phyloP scores from a whole-genome alignment of 2,797 vertebrate genomes.

The Clarias platycephalus region DNA sequence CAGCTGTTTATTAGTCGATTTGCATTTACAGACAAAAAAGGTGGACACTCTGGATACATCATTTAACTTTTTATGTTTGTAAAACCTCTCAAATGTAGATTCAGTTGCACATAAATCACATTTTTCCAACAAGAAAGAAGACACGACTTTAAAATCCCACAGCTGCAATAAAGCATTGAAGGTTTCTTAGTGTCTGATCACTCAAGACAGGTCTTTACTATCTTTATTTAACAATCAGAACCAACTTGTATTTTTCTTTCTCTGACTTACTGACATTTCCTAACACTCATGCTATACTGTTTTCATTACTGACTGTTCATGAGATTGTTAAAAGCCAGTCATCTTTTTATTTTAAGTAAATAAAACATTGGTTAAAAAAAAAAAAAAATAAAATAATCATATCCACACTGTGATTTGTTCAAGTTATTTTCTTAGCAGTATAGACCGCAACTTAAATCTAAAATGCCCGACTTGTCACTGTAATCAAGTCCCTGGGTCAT shows the following conservation, averaged over 20 bases:
- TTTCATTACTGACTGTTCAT: background rate
- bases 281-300: slow-evolving; percentile 4
- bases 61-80: background rate
- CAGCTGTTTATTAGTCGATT: background rate
- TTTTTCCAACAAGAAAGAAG: background rate
- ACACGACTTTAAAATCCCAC: background rate
- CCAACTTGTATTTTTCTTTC: background rate
- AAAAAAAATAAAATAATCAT: too few species aligned
- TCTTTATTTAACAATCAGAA: background rate
- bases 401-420: background rate
- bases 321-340: slow-evolving; percentile 1
- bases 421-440: slow-evolving; percentile 16
- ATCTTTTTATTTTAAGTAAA: slow-evolving; percentile 11
- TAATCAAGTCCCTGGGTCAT: slow-evolving; percentile 43
- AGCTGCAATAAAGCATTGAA: background rate
- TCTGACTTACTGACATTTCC: background rate
- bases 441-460: slow-evolving; percentile 2
- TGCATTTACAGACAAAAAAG: background rate
- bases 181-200: background rate
- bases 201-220: background rate
- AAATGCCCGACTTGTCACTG: slow-evolving; percentile 15
- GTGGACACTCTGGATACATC: background rate
- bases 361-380: background rate
- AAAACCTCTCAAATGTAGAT: background rate
- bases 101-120: background rate